Evolutionary conservation across 2,113 vertebrate genomes (phyloP).

Genomic region (Carollia perspicillata): DNA sequence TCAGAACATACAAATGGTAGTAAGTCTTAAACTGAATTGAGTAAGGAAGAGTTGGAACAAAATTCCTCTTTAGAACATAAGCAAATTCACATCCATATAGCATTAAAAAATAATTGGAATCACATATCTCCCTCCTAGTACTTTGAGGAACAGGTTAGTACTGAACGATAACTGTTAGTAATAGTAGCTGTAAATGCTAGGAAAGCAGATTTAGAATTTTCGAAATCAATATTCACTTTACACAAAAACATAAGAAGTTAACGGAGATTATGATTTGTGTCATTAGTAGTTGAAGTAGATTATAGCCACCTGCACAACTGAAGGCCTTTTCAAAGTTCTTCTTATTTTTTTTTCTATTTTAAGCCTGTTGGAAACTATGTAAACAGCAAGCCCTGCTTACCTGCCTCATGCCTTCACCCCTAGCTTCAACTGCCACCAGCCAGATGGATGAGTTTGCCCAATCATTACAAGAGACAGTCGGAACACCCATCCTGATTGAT

Average conservation of each 20-base stretch:
- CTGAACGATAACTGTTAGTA: neutral
- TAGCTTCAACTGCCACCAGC: neutral
- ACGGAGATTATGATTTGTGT: conserved; percentile 1
- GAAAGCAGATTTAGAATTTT: neutral
- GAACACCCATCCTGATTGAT: conserved; percentile 53
- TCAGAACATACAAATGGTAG: neutral
- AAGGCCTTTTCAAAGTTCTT: neutral
- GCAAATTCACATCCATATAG: neutral
- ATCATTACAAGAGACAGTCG: conserved; percentile 44
- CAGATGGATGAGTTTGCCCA: conserved; percentile 44
- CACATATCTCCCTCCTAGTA: neutral
- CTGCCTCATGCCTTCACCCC: neutral
- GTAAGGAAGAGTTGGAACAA: neutral
- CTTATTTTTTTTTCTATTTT: neutral
- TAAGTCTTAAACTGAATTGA: neutral
- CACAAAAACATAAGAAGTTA: neutral
- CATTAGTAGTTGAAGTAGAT: conserved; percentile 38
- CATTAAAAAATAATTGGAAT: neutral
- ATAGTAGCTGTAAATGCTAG: neutral
- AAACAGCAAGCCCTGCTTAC: neutral
- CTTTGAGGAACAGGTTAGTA: neutral
- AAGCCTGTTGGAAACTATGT: neutral
- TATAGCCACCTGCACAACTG: neutral
- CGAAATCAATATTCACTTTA: conserved; percentile 39
- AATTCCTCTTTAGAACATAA: neutral